Percentiles rank a stretch among this genome's conserved stretches.
phyloP scores from a whole-genome alignment of 2,888 invertebrate genomes.

The Lithophane socia region DNA sequence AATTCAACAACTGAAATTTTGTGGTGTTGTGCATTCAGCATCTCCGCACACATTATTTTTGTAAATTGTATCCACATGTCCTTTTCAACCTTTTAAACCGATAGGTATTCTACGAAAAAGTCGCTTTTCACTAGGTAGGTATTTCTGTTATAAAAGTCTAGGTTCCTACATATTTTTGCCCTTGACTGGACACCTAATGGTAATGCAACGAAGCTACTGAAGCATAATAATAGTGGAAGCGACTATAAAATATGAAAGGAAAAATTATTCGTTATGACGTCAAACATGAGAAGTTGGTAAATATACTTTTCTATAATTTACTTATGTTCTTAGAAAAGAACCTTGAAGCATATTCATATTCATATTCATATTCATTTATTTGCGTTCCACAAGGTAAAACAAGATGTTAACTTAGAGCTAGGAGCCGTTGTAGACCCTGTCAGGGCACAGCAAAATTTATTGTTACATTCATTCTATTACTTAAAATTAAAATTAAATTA shows the following conservation, averaged over 20 bases:
- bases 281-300: not conserved
- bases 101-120: not conserved
- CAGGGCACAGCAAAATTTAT: no score
- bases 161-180: not conserved
- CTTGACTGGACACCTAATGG: not conserved
- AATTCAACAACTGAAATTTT: not conserved
- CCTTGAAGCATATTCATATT: no score
- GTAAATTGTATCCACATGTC: not conserved
- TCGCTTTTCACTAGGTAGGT: not conserved
- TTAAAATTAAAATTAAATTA: no score
- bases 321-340: not conserved
- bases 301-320: not conserved
- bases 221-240: not conserved
- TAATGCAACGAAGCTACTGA: not conserved
- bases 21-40: not conserved
- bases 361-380: no score
- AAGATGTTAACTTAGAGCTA: no score
- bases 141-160: not conserved
- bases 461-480: no score
- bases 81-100: not conserved
- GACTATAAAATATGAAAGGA: slow-evolving; percentile 6
- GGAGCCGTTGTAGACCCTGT: no score
- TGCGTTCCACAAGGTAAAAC: no score
- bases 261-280: slow-evolving; percentile 8
- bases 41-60: not conserved